Conservation (phyloP, 2,797 vertebrate genomes). For the Acanthornis magna region DNA sequence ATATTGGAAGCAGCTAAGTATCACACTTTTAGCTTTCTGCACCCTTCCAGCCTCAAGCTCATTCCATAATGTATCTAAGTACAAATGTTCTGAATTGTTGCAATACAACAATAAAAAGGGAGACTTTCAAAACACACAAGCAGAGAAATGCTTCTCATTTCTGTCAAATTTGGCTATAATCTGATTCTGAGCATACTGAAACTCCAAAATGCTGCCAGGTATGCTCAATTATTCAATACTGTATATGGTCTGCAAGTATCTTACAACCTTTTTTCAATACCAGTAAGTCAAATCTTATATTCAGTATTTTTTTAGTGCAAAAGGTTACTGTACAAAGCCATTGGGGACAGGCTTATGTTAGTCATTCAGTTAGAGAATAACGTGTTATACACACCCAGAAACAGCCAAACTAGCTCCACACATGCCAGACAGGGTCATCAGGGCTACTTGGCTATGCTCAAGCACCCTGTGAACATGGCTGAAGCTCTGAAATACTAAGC, state of each 20-base stretch:
- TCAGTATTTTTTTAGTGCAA: not conserved
- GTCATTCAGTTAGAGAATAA: not conserved
- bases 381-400: not conserved
- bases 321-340: not conserved
- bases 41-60: not conserved
- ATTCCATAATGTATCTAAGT: not conserved
- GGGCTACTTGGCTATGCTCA: not conserved
- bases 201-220: not conserved
- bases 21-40: not conserved
- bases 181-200: not conserved
- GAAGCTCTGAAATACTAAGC: not conserved
- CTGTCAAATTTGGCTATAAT: not conserved
- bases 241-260: not conserved
- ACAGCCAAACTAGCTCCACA: not conserved
- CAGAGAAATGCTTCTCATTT: not conserved
- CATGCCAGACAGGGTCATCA: rapidly evolving
- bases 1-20: not conserved
- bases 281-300: not conserved
- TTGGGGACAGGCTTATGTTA: not conserved
- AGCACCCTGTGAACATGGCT: not conserved
- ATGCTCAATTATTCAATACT: not conserved
- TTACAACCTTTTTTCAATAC: not conserved
- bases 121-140: not conserved
- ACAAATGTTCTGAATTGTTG: not conserved
- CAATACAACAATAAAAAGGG: not conserved